Base-by-base conservation (phyloP, 2,797 vertebrate genomes). In the Lates japonicus region DNA sequence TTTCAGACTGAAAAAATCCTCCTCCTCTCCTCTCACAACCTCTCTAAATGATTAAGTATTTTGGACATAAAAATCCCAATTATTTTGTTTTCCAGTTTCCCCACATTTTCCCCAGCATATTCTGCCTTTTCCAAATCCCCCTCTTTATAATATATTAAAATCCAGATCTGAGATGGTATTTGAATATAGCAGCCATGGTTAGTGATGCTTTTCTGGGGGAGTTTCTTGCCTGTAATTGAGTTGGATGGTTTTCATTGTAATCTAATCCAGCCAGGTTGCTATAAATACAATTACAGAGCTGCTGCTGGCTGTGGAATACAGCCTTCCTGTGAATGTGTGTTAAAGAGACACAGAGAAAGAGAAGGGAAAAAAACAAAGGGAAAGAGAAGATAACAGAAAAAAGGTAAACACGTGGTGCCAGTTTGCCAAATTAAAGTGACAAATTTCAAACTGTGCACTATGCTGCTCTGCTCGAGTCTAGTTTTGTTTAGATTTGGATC, bases 251-350 rank as follows among this genome's bases (percentile, higher is more conserved):
- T 87, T 73, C 46, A 51, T 55, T 77, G 63, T 83, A 79, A 83
- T 71, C 51, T 33, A 73, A 84, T 70, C 66, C 60, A 61, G 74
- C 41, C 22, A 64, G 59, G 54, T 85, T 70, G 73, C 66, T 83
- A 51, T 74, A 75, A 87, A 84, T 76, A 54, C 49, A 65, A 61
- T 85, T 68, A 79, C 35, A 69, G 61, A 71, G 49, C 60, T 71
- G 33, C 76, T 74, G 37, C 57, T 70, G 54, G 61, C 52, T 44
- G 46, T 73, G 51, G 51, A 74, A 44, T 62, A 62, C 17, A 42
- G 20, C 22, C 33, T 35, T 33, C 33, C 20, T 8, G 6, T 49
- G 44, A 65, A 8, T 55, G 25, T 62, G 48, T 62, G 12, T 52
- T 22, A 60, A 7, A 72, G 31, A 61, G 9, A 44, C 5, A 29